Evolutionary conservation across 2,888 invertebrate species (phyloP).

Genomic region (Lydus trimaculatus): DNA sequence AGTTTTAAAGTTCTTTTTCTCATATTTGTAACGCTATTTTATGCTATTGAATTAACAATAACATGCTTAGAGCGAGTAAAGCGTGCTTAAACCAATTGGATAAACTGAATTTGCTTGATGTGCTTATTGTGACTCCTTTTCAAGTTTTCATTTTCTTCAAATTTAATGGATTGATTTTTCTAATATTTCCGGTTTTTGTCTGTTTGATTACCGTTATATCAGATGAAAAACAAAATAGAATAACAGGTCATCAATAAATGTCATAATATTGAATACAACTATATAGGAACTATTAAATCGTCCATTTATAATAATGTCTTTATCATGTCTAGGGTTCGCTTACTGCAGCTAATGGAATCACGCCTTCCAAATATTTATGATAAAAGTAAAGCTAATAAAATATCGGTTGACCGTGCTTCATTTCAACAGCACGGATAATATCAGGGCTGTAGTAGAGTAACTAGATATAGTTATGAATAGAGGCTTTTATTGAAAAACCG

Average conservation of each 20-base stretch:
- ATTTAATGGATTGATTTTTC: background rate
- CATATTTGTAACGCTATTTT: slow-evolving; percentile 1
- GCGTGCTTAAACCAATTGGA: background rate
- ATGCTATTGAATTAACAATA: slow-evolving; percentile 3
- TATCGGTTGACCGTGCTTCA: slow-evolving; percentile 26
- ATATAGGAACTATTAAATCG: background rate
- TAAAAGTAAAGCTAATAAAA: slow-evolving; percentile 34
- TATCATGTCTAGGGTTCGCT: background rate
- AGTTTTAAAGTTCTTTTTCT: background rate
- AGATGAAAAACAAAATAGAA: background rate
- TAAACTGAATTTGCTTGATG: background rate
- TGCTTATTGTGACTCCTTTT: background rate
- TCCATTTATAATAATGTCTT: slow-evolving; percentile 3
- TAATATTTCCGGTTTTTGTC: background rate
- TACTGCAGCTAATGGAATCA: slow-evolving; percentile 21
- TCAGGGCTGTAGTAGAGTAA: slow-evolving; percentile 36
- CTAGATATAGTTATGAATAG: slow-evolving; percentile 52
- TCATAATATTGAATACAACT: background rate
- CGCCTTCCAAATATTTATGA: slow-evolving; percentile 27
- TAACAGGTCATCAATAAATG: background rate
- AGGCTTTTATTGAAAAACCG: slow-evolving; percentile 49
- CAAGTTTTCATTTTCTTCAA: background rate
- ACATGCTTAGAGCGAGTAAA: background rate
- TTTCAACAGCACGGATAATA: slow-evolving; percentile 19
- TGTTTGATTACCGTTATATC: background rate